phyloP scores from a whole-genome alignment of 2,113 vertebrate genomes.

The Sialia sialis region DNA sequence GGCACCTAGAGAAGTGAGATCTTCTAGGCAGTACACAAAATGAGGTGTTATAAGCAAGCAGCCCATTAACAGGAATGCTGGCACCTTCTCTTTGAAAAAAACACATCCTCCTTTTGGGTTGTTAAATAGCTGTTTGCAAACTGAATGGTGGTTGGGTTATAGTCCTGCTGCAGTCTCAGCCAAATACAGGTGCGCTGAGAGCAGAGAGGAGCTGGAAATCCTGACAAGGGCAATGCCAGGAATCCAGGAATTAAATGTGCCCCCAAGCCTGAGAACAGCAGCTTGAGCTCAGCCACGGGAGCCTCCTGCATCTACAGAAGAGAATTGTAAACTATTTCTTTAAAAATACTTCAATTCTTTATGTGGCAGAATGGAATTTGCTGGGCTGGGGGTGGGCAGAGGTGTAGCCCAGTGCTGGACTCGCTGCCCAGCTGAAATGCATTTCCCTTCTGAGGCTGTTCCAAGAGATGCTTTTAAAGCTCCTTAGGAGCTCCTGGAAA shows the following conservation, averaged over 20 bases:
- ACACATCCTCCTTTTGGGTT: not conserved
- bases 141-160: not conserved
- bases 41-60: not conserved
- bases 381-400: not conserved
- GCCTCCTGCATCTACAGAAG: not conserved
- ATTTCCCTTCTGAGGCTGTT: not conserved
- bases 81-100: not conserved
- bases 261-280: not conserved
- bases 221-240: fast-evolving
- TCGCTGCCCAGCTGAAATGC: not conserved
- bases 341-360: not conserved
- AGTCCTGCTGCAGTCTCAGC: not conserved
- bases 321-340: not conserved
- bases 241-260: not conserved
- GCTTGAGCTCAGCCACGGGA: not conserved
- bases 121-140: not conserved
- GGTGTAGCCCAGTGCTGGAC: not conserved
- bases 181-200: not conserved
- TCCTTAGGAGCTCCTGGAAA: slow-evolving; percentile 40
- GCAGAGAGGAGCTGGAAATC: not conserved
- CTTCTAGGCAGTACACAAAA: not conserved
- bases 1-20: not conserved
- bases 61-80: not conserved
- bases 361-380: not conserved
- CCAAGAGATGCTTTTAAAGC: slow-evolving; percentile 20